Evolutionary conservation across 2,797 vertebrate genomes (phyloP).

Genomic region (Muscicapa comitata): DNA sequence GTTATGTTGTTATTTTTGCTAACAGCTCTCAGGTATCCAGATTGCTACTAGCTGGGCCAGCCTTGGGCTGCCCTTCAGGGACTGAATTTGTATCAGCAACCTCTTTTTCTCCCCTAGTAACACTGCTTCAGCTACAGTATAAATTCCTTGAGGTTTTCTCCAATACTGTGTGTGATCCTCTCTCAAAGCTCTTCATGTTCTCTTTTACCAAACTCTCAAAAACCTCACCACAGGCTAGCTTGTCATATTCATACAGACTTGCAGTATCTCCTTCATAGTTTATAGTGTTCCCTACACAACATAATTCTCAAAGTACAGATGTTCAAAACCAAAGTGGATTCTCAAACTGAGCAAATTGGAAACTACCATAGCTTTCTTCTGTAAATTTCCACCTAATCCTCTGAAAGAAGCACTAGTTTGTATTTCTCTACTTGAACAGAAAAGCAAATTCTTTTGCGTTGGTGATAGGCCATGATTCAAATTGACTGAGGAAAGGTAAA

Average conservation of each 20-base stretch:
- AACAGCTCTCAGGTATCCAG: not conserved
- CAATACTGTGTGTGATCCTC: not conserved
- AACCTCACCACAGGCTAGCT: not conserved
- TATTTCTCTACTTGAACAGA: not conserved
- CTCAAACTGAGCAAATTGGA: not conserved
- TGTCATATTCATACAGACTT: not conserved
- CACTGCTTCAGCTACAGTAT: not conserved
- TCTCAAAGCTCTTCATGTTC: not conserved
- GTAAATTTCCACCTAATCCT: not conserved
- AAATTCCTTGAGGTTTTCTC: not conserved
- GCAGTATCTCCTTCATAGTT: not conserved
- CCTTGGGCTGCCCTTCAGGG: not conserved
- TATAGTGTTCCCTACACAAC: not conserved
- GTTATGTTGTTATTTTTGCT: not conserved
- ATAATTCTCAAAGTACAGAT: not conserved
- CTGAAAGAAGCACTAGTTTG: not conserved
- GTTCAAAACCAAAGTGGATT: not conserved
- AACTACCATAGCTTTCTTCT: not conserved
- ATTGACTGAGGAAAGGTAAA: not conserved
- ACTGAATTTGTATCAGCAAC: not conserved
- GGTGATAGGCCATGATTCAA: not conserved
- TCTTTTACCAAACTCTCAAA: not conserved
- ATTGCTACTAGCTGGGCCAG: not conserved
- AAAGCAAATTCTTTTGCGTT: not conserved
- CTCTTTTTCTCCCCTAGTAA: not conserved